These are phyloP conservation scores for Scolopax mira DNA, from an alignment of 2,113 vertebrate species.

Conservation along the genomic window DNA sequence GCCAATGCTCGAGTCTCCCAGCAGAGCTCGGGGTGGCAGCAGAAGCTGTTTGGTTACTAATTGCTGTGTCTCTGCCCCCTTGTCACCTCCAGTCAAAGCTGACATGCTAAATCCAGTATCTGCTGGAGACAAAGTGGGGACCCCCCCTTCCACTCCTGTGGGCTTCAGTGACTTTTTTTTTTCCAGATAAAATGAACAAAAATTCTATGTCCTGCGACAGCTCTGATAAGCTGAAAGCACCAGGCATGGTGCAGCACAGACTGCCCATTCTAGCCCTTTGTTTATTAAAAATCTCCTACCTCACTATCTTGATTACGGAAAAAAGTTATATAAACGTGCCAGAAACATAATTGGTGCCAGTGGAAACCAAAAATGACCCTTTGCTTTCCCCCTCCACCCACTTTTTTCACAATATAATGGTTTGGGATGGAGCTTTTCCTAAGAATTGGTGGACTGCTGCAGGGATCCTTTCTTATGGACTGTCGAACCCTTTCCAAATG, in stretches of 20 bases:
- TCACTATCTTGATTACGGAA: slow-evolving; percentile 14
- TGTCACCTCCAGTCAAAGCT: background rate
- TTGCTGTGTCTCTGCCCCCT: background rate
- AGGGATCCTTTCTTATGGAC: background rate
- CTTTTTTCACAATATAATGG: background rate
- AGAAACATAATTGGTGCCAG: background rate
- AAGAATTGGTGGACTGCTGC: background rate
- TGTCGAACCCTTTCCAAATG: background rate
- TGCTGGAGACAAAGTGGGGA: background rate
- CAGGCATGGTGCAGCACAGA: background rate
- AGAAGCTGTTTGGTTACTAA: background rate
- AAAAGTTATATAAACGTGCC: background rate
- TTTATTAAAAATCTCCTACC: background rate
- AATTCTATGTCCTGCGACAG: background rate
- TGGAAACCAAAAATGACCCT: slow-evolving; percentile 44
- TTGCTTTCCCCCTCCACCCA: slow-evolving; percentile 16
- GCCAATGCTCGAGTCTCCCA: background rate
- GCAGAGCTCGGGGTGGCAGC: background rate
- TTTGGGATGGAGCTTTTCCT: background rate
- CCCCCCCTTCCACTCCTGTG: background rate
- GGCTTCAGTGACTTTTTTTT: background rate
- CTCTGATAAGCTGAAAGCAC: slow-evolving; percentile 43
- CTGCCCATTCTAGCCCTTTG: background rate
- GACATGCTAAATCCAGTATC: background rate
- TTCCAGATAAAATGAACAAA: background rate